Conservation (phyloP, 1,140 invertebrate genomes). For the Tenebrio molitor region DNA sequence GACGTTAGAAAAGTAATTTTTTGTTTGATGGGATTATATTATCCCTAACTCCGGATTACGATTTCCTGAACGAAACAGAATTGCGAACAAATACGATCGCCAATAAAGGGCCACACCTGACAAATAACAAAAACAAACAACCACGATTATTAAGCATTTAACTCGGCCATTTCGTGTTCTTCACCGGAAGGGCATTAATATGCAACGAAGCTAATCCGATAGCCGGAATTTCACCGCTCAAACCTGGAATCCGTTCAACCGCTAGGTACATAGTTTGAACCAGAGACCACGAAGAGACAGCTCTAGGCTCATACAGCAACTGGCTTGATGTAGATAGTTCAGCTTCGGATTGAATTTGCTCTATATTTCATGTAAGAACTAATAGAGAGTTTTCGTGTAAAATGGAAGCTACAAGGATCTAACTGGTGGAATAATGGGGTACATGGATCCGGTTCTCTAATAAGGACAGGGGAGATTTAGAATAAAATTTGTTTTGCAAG, state of each 20-base stretch:
- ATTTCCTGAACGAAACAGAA: neutral
- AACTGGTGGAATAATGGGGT: no score
- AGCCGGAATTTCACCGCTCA: no score
- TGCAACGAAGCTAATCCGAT: neutral
- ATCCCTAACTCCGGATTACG: neutral
- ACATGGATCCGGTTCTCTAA: no score
- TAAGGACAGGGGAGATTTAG: no score
- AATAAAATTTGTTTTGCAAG: no score
- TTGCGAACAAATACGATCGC: neutral
- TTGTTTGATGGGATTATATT: conserved; percentile 28
- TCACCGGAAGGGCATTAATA: neutral
- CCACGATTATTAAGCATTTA: neutral
- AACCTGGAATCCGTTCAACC: no score
- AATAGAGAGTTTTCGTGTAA: neutral
- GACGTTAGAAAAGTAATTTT: conserved; percentile 30
- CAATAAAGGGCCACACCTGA: neutral
- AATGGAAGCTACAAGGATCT: no score
- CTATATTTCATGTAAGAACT: neutral
- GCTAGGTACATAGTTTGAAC: no score
- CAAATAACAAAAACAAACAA: neutral
- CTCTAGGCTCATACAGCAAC: no score
- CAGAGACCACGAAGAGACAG: no score
- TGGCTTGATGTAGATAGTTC: no score
- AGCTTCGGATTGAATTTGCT: no score
- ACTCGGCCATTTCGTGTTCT: neutral